Evolutionary conservation across 2,888 invertebrate species (phyloP).

Genomic region (Pollenia griseotomentosa): DNA sequence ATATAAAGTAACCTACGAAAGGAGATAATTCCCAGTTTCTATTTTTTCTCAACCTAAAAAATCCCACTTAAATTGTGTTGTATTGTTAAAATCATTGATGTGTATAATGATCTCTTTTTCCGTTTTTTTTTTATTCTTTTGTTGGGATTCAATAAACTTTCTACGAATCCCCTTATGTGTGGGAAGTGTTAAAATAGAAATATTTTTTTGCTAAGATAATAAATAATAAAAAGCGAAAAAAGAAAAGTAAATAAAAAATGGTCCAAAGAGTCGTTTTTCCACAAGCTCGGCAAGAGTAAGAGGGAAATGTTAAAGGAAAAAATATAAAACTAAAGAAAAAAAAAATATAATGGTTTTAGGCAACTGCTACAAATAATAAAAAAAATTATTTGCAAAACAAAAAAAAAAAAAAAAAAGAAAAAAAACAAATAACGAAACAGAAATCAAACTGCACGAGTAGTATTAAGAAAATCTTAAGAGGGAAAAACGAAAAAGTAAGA

Average conservation of each 20-base stretch:
- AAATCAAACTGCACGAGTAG: slow-evolving; percentile 46
- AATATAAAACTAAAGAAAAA: background rate
- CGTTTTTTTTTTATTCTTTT: background rate
- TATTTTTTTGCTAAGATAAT: slow-evolving; percentile 79
- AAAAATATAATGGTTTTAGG: slow-evolving; percentile 49
- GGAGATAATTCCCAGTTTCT: too few relatives aligned
- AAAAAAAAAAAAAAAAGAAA: slow-evolving; percentile 38
- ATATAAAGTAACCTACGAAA: too few relatives aligned
- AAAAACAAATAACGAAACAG: slow-evolving; percentile 41
- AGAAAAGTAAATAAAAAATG: slow-evolving; percentile 65
- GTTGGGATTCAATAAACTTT: slow-evolving; percentile 30
- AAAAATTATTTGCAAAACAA: slow-evolving; percentile 60
- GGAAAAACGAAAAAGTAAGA: background rate
- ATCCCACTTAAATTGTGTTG: slow-evolving; percentile 19
- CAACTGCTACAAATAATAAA: slow-evolving; percentile 53
- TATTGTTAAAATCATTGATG: slow-evolving; percentile 76
- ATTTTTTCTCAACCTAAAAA: too few relatives aligned
- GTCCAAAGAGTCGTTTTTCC: slow-evolving; percentile 23
- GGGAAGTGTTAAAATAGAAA: slow-evolving; percentile 64
- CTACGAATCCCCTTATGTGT: slow-evolving; percentile 73
- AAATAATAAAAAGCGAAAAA: slow-evolving; percentile 80
- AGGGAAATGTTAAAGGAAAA: slow-evolving; percentile 5
- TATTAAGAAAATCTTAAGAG: background rate
- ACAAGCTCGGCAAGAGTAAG: background rate
- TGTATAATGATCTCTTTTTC: slow-evolving; percentile 80